Base-by-base conservation (phyloP, 2,888 invertebrate species). In the Drosophila lacicola region DNA sequence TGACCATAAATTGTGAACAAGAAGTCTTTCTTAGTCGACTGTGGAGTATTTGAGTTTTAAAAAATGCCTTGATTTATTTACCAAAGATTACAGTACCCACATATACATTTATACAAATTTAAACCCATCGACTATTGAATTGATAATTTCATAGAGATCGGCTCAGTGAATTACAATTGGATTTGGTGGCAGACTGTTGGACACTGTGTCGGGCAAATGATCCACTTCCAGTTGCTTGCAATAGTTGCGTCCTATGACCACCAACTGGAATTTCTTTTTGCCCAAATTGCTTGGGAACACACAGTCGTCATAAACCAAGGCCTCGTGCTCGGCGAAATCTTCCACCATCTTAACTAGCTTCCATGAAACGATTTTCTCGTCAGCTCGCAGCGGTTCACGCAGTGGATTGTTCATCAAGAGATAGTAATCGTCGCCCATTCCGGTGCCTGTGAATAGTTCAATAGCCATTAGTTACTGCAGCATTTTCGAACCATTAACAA, bases 381-480 rank as follows among this genome's bases (percentile, higher is more conserved):
- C 78, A 0, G 66, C n/a, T 1, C 78, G 69, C 9, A 73, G 44
- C 0, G 64, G 44, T 0, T 11, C 8, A 2, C 68, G 47, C 9
- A 33, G 21, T 9, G 46, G 10, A 41, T 61, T 68, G 13, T 69
- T 66, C 14, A 90, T 83, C 5, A 90, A 75, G 14, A 90, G 63
- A 42, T 80, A 84, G 46, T 82, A 82, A 47, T 91, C 90, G 53
- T 90, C 90, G 0, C 87, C 86, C 63, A 90, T 90, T 0, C 78
- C 80, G 17, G 90, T 81, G 10, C 91, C 90, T 90, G 36, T 19
- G 34, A 55, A 67, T 14, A 8, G n/a, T 10, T 19, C 10, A 0
- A 47, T 17, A 1, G 2, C 4, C 3, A 39, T 10, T 10, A 17
- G 0, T 46, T 46, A 25, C 2, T 2, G 8, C 29, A 37, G 3